phyloP scores from a whole-genome alignment of 2,888 invertebrate species.

The Luperina testacea region DNA sequence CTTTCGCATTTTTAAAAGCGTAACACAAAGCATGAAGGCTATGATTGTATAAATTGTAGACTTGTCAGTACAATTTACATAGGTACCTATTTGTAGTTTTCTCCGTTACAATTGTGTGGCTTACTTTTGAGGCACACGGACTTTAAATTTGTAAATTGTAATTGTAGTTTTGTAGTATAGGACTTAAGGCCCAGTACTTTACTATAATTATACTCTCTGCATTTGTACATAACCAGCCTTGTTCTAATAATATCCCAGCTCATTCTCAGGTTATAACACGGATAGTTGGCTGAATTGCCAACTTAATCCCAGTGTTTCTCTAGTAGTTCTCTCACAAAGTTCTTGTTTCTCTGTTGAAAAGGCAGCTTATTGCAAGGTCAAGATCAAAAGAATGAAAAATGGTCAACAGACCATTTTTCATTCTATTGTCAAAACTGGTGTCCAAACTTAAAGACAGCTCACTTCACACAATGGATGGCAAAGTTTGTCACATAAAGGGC shows the following conservation, averaged over 20 bases:
- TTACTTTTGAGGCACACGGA: too few relatives aligned
- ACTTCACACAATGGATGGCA: conserved; percentile 26
- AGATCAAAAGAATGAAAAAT: too few relatives aligned
- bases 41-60: too few relatives aligned
- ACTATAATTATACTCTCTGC: background rate
- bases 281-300: background rate
- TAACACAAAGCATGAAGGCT: background rate
- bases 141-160: too few relatives aligned
- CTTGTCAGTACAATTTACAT: too few relatives aligned
- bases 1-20: background rate
- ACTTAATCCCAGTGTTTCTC: background rate
- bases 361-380: background rate
- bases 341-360: conserved; percentile 5
- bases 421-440: conserved; percentile 13
- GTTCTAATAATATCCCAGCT: background rate
- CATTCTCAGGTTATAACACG: background rate
- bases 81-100: too few relatives aligned
- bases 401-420: background rate
- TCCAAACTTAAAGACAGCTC: background rate
- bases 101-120: too few relatives aligned
- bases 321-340: background rate
- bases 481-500: background rate
- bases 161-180: too few relatives aligned
- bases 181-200: too few relatives aligned
- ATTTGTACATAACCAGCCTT: background rate